Percentiles rank a stretch among this genome's conserved stretches.
Evolutionary conservation across 2,797 vertebrate genomes (phyloP).

Genomic region (Enteromius radiatus): DNA sequence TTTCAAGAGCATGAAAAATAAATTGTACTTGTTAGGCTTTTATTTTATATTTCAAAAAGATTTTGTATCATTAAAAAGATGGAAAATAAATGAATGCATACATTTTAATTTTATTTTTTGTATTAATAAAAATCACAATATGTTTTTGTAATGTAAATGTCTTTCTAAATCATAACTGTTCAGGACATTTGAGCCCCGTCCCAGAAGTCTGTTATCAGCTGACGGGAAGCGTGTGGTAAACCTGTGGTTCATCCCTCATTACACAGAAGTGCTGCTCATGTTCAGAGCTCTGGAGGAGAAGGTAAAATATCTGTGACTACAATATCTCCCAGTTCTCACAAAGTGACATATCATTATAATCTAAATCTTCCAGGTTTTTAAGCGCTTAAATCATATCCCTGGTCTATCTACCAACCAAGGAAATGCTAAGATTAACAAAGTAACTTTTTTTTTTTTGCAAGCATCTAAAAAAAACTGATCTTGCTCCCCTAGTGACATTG

Average conservation of each 20-base stretch:
- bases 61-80: neutral
- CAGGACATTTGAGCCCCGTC: slow-evolving; percentile 57
- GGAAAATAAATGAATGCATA: neutral
- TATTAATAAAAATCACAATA: neutral
- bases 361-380: no score
- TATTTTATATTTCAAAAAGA: neutral
- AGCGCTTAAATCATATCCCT: no score
- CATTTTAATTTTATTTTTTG: no score
- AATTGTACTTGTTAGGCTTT: neutral
- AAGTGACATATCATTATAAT: no score
- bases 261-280: slow-evolving; percentile 74
- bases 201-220: slow-evolving; percentile 69
- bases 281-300: slow-evolving; percentile 76
- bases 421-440: no score
- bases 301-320: slow-evolving; percentile 56
- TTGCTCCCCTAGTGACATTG: no score
- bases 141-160: neutral
- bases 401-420: no score
- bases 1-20: no score
- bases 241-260: slow-evolving; percentile 78
- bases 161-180: neutral
- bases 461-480: no score
- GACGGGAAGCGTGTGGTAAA: slow-evolving; percentile 75
- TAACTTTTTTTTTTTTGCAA: no score
- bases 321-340: neutral